Evolutionary conservation across 23 tunicate genomes (phyloP), one percentile per base, ranked within the genome.

Genomic region (Diplosoma virens): DNA sequence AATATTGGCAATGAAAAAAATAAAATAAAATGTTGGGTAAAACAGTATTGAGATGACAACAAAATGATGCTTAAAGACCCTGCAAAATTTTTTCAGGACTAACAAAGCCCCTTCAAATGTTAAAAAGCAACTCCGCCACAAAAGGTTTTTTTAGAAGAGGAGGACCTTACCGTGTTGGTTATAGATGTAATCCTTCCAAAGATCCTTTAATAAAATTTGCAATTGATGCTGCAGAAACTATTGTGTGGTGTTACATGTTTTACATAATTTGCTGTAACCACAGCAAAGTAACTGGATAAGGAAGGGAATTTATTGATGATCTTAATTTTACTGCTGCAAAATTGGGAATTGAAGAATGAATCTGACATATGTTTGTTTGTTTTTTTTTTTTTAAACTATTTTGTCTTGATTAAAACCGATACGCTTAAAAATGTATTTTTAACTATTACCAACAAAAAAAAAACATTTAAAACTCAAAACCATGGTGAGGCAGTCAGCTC

Each of bases 161-260:
- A 21, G 80, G 82, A 46, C 32, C 25, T 20, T 28, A 16, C 28
- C 60, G 80, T 21, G 30, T 75, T 45, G 89, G 89, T 9, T 89
- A 89, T 67, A 68, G 88, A 50, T 82, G 88, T 36, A 20, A 26
- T 23, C 96, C 96, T 1, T 80, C 87, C 16, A 80, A 82, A 25
- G 88, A 89, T 29, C 96, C 96, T 4, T 31, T 89, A 1, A 48
- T 82, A 58, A 67, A 77, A 14, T 37, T 72, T 17, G 61, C 77
- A n/a, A 26, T 45, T 18, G 88, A 89, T 37, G 33, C 61, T 2
- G 21, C 78, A 20, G 67, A 55, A 31, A 71, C 81, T 11, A n/a
- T 82, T 16, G 35, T 82, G 16, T 89, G 96, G 96, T 28, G 37
- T 47, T 74, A 53, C 32, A 25, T 68, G 55, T 77, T 67, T 72